Base-by-base conservation (phyloP, 2,888 invertebrate species). In the Leptarthrus brevirostris region DNA sequence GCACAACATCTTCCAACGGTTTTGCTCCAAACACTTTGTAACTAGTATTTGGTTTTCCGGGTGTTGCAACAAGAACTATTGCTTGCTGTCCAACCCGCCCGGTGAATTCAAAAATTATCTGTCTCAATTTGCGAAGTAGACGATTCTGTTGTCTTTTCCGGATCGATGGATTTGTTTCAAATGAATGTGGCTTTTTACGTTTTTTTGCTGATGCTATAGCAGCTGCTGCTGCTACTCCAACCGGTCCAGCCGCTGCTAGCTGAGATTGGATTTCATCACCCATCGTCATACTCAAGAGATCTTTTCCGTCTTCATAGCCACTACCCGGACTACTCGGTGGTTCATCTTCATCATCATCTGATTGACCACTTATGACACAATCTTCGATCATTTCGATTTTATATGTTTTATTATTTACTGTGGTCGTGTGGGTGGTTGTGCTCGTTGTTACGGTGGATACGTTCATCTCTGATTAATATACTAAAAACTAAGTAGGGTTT, bases 11-110 rank as follows among this genome's bases (percentile, higher is more conserved):
- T 86, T 98, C 97, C 18, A 98, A 87, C 8, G 98, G 98, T 86
- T 97, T 97, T 76, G 97, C 97, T 20, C 97, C 95, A 84, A 97
- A 97, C 78, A 97, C 97, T 86, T 97, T 95, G 86, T 96, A 98
- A 83, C 96, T 95, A 74, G 96, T 95, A 86, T 94, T 95, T 78
- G 96, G 94, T 86, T 97, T 97, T 64, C 97, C 97, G 0, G 98
- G 97, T 22, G 97, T 97, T 61, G 97, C 97, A 74, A 97, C 96
- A 81, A 98, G 87, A 64, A 98, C 97, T 72, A 98, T 92, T 0
- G 98, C 98, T 85, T 98, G 98, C 83, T 98, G 97, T 0, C 98
- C 98, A 72, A 98, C 97, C 79, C 97, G 89, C 0, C 97, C 97
- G 74, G 97, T 96, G 86, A 97, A 98, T 86, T 98, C 98, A 80